Evolutionary conservation across 2,888 invertebrate genomes (phyloP), one percentile per base, ranked within the genome.

Genomic region (Tillus elongatus): DNA sequence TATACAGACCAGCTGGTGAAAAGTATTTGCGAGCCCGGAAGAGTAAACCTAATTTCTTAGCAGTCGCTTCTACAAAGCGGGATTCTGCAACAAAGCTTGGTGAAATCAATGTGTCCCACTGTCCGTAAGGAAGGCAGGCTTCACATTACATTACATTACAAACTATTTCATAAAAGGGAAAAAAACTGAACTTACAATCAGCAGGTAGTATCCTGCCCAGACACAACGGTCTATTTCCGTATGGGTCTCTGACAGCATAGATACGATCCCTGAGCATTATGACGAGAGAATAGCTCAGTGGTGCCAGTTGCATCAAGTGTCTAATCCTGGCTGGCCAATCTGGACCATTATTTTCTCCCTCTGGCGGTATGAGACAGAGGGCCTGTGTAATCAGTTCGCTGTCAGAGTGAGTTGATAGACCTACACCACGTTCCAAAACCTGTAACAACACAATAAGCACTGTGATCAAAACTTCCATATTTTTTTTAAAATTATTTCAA

Each of bases 381-480:
- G 96, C 87, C 68, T 97, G 97, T 1, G 95, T 95, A 53, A 98
- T 95, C 42, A 98, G 70, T 66, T 98, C 97, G 13, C 92, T 93
- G 66, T 98, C 97, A 0, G 93, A 92, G 55, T 90, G 87, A 0
- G 96, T 96, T 0, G 95, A 95, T 10, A 97, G 68, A 0, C 96
- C 97, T 2, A 96, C 91, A 8, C 97, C 97, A 48, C 92, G 77
- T 13, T 82, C 85, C 41, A 97, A 68, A 35, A 96, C 88, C 91
- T 92, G 47, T 14, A 43, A 39, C 33, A 34, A n/a, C n/a, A n/a
- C n/a, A n/a, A n/a, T n/a, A 13, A 33, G 30, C 35, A 35, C 26
- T n/a, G n/a, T n/a, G n/a, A n/a, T n/a, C n/a, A n/a, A n/a, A n/a
- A n/a, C n/a, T n/a, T n/a, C n/a, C n/a, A n/a, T n/a, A n/a, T 13